Conservation (phyloP, 1,140 invertebrate genomes). For the Radopholus similis region DNA sequence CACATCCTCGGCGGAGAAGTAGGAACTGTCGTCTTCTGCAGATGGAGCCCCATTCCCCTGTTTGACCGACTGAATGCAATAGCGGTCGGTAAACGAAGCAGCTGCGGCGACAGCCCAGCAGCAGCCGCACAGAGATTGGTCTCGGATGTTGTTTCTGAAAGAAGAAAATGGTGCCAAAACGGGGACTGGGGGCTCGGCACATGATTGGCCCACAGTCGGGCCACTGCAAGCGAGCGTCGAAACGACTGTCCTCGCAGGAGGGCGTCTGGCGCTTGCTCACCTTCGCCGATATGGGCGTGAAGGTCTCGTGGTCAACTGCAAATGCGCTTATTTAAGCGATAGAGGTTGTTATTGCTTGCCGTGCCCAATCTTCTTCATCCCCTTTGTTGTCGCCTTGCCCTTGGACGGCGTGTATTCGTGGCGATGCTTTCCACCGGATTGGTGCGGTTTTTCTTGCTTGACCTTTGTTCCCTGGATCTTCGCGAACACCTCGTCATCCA, state of each 20-base stretch:
- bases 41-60: background rate
- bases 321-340: background rate
- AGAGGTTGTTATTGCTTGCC: background rate
- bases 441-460: background rate
- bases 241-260: background rate
- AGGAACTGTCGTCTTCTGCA: background rate
- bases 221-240: conserved; percentile 12
- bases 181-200: background rate
- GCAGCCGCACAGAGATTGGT: conserved; percentile 8
- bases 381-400: background rate
- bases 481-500: background rate
- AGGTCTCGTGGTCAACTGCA: background rate
- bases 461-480: too few relatives aligned
- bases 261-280: too few relatives aligned
- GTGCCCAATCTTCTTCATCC: background rate
- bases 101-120: conserved; percentile 7
- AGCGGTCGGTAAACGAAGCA: conserved; percentile 10
- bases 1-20: conserved; percentile 1
- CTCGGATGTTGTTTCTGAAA: conserved; percentile 33
- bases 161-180: background rate
- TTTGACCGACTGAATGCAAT: conserved; percentile 2
- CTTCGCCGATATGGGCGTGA: background rate
- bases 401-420: background rate
- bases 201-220: conserved; percentile 11
- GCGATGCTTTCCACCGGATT: background rate